A percentile compares a stretch with the other conserved stretches of the same genome.
Conservation (phyloP, 2,888 invertebrate species). For the Aporophyla nigra region DNA sequence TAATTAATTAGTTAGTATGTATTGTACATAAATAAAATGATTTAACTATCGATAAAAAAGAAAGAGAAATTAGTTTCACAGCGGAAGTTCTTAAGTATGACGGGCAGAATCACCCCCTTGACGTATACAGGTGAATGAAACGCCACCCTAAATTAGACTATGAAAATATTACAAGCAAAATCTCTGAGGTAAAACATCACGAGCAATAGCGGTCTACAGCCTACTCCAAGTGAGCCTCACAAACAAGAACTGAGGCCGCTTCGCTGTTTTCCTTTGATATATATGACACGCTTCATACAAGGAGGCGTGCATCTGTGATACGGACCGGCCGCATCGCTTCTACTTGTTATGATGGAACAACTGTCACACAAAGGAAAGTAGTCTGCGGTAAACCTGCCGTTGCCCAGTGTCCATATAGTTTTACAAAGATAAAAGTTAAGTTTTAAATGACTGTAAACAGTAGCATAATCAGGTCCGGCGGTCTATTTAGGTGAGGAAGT, state of each 20-base stretch:
- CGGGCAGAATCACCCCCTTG: background rate
- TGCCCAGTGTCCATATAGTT: background rate
- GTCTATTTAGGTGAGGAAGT: no score
- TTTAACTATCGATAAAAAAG: background rate
- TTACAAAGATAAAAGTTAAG: no score
- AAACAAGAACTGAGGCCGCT: constrained; percentile 13
- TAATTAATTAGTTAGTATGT: no score
- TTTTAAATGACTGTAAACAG: no score
- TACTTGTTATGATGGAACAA: constrained; percentile 23
- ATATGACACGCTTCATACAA: background rate
- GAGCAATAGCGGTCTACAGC: background rate
- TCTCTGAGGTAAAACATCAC: background rate
- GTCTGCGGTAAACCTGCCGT: constrained; percentile 9
- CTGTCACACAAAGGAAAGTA: constrained; percentile 26
- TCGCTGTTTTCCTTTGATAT: constrained; percentile 32
- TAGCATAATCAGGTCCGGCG: no score
- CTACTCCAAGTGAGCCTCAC: constrained; percentile 15
- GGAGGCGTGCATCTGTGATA: constrained; percentile 2
- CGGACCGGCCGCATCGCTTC: constrained; percentile 6
- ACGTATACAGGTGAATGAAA: background rate
- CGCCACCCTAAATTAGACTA: background rate
- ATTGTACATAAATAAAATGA: no score
- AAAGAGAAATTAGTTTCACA: background rate
- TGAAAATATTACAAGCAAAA: background rate
- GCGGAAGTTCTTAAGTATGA: background rate